Evolutionary conservation across 2,888 invertebrate genomes (phyloP).

Genomic region (Diloba caeruleocephala): DNA sequence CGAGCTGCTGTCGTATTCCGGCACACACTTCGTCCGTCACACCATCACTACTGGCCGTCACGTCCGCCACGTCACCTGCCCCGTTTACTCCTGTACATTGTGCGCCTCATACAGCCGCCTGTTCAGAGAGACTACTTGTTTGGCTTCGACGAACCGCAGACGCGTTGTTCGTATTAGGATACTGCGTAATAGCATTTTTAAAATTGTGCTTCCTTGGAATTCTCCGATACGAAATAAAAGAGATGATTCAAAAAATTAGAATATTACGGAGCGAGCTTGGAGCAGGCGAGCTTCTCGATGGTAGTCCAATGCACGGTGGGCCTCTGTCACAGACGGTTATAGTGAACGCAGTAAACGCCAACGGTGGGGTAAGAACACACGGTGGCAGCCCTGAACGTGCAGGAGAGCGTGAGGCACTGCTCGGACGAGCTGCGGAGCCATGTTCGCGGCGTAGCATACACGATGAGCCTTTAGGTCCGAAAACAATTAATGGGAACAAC

Average conservation of each 20-base stretch:
- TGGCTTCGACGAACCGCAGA: constrained; percentile 95
- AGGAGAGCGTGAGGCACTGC: constrained; percentile 89
- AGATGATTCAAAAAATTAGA: constrained; percentile 97
- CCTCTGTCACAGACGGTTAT: constrained; percentile 84
- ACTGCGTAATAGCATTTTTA: constrained; percentile 96
- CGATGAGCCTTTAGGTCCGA: constrained; percentile 88
- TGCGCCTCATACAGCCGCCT: constrained; percentile 89
- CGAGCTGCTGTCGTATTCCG: constrained; percentile 83
- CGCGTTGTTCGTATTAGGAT: constrained; percentile 94
- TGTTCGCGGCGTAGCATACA: constrained; percentile 79
- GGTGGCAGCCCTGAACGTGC: constrained; percentile 87
- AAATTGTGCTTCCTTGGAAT: constrained; percentile 97
- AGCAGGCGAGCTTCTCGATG: constrained; percentile 83
- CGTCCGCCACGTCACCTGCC: constrained; percentile 73
- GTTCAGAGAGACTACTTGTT: constrained; percentile 92
- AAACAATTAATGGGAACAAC: constrained; percentile 92
- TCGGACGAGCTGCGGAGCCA: constrained; percentile 85
- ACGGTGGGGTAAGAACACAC: constrained; percentile 89
- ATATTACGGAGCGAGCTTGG: constrained; percentile 92
- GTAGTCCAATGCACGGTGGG: constrained; percentile 84
- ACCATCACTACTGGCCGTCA: constrained; percentile 86
- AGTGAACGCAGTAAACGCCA: constrained; percentile 87
- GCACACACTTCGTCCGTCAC: constrained; percentile 78
- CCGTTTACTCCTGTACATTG: constrained; percentile 80
- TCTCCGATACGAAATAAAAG: constrained; percentile 95